phyloP scores from a whole-genome alignment of 2,888 invertebrate genomes.

The Leptopterna dolabrata region DNA sequence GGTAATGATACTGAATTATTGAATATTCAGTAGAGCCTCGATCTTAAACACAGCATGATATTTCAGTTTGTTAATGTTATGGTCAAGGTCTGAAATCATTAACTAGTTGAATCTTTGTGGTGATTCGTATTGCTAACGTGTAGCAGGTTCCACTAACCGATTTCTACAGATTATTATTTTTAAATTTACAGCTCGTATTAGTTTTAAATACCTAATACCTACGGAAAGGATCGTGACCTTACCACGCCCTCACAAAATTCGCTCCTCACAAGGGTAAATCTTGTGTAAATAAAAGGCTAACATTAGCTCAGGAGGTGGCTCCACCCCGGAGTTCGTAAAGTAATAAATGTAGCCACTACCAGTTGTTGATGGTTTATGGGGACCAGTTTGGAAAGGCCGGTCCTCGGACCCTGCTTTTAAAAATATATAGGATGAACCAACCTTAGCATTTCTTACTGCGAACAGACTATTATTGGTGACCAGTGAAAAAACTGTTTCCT shows the following conservation, averaged over 20 bases:
- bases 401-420: neutral
- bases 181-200: too few species aligned
- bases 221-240: too few species aligned
- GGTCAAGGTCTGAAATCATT: too few species aligned
- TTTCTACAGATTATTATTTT: too few species aligned
- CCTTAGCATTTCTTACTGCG: neutral
- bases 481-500: neutral
- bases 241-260: neutral
- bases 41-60: too few species aligned
- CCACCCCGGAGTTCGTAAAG: constrained; percentile 14
- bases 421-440: neutral
- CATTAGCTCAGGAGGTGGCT: constrained; percentile 16
- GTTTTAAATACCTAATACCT: too few species aligned
- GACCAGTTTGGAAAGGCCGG: constrained; percentile 16
- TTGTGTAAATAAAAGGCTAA: constrained; percentile 17
- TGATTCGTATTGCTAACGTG: too few species aligned
- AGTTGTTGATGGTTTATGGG: constrained; percentile 43
- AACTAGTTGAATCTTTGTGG: too few species aligned
- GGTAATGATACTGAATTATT: too few species aligned
- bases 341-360: constrained; percentile 45
- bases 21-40: too few species aligned
- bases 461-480: neutral
- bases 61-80: too few species aligned
- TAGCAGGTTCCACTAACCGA: too few species aligned
- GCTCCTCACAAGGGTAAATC: neutral